A percentile compares a stretch with the other conserved stretches of the same genome.
Conservation (phyloP, 2,797 vertebrate genomes). For the Glossophaga mutica region DNA sequence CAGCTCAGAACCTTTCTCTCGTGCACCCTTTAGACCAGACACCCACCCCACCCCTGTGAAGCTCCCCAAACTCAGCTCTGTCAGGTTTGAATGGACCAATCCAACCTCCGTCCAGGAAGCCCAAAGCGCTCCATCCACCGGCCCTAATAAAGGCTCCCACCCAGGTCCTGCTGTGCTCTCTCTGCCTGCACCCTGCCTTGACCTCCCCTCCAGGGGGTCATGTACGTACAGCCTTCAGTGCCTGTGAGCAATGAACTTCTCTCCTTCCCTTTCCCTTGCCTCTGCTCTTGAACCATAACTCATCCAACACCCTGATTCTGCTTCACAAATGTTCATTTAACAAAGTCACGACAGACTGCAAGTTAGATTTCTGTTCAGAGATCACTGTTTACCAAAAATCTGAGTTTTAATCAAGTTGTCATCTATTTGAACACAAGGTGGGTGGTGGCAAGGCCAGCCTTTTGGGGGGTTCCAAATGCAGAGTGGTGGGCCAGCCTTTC, state of each 20-base stretch:
- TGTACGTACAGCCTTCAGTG: neutral
- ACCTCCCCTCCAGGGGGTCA: neutral
- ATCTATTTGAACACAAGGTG: neutral
- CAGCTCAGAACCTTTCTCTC: neutral
- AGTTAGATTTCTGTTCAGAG: neutral
- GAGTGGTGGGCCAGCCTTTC: neutral
- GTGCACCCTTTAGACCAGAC: neutral
- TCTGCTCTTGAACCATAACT: neutral
- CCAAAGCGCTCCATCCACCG: rapidly evolving
- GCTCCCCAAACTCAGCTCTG: neutral
- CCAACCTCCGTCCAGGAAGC: neutral
- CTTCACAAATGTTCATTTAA: neutral
- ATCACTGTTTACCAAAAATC: neutral
- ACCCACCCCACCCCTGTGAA: neutral
- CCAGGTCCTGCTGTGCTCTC: too few species aligned
- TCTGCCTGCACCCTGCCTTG: neutral
- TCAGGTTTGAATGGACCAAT: neutral
- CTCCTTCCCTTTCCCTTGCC: neutral
- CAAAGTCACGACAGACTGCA: neutral
- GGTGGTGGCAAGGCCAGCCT: neutral
- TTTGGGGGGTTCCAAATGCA: neutral
- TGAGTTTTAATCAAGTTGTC: neutral
- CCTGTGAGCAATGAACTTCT: neutral
- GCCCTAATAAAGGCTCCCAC: neutral
- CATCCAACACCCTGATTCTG: neutral